Evolutionary conservation across 2,888 invertebrate species (phyloP).

Genomic region (Ichneumon xanthorius): DNA sequence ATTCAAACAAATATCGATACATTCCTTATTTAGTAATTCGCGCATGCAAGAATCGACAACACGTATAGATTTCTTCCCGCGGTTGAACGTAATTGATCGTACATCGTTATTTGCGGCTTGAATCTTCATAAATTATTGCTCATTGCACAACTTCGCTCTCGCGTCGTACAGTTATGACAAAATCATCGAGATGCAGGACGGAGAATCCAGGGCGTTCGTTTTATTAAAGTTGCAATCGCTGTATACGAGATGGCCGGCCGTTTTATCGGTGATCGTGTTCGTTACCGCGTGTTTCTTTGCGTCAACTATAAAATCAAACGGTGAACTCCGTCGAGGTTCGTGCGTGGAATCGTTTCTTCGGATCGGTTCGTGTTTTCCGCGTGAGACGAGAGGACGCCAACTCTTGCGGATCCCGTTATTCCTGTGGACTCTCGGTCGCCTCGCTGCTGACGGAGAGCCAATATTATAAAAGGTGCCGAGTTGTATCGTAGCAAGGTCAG

Average conservation of each 20-base stretch:
- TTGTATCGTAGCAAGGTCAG: conserved; percentile 50
- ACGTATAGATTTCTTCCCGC: not conserved
- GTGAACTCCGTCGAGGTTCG: conserved; percentile 52
- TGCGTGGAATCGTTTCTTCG: conserved; percentile 58
- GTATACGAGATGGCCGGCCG: not conserved
- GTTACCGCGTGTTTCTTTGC: conserved; percentile 6
- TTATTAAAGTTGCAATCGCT: conserved; percentile 10
- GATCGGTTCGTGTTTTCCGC: not conserved
- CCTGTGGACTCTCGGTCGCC: not conserved
- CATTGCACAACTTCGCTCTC: conserved; percentile 1
- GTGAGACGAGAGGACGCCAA: conserved; percentile 25
- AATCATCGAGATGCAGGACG: not conserved
- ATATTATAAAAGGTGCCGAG: conserved; percentile 61
- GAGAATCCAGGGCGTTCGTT: conserved; percentile 21
- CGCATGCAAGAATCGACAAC: not conserved
- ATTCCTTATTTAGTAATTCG: not conserved
- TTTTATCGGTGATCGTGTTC: conserved; percentile 18
- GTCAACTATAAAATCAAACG: conserved; percentile 62
- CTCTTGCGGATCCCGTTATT: conserved; percentile 55
- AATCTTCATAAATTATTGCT: conserved; percentile 3
- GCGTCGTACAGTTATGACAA: conserved; percentile 25
- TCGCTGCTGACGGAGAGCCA: not conserved
- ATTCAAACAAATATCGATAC: not conserved
- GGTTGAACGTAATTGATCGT: not conserved
- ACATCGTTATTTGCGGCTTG: not conserved